Conservation (phyloP, 2,797 vertebrate species). For the Melopsittacus undulatus region DNA sequence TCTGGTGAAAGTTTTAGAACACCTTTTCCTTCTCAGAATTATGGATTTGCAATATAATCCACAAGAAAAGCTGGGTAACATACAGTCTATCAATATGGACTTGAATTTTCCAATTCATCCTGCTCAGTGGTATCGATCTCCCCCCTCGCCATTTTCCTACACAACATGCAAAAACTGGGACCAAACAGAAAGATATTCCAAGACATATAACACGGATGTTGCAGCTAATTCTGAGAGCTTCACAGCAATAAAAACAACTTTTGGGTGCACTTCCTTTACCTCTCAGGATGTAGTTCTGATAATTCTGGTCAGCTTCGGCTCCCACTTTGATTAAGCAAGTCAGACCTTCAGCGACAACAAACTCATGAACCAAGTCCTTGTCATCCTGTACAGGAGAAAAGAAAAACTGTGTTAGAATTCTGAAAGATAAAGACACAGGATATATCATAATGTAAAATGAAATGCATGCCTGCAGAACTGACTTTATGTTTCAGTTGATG, state of each 20-base stretch:
- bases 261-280: conserved; percentile 77
- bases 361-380: conserved; percentile 98
- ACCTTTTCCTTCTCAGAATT: not conserved
- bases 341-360: conserved; percentile 93
- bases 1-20: not conserved
- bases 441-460: not conserved
- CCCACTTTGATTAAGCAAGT: conserved; percentile 97
- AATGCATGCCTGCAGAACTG: not conserved
- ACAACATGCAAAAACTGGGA: not conserved
- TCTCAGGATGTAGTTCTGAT: conserved; percentile 98
- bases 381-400: conserved; percentile 85
- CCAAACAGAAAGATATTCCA: not conserved
- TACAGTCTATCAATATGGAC: not conserved
- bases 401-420: not conserved
- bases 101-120: not conserved
- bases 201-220: not conserved
- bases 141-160: not conserved
- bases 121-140: not conserved
- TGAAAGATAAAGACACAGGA: not conserved
- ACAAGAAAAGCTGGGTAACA: not conserved
- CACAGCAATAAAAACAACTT: not conserved
- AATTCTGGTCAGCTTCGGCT: conserved; percentile 96
- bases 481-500: not conserved
- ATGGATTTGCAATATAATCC: not conserved
- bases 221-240: not conserved